Conservation (phyloP, 1,140 invertebrate species). For the Mesaphorura yosii region DNA sequence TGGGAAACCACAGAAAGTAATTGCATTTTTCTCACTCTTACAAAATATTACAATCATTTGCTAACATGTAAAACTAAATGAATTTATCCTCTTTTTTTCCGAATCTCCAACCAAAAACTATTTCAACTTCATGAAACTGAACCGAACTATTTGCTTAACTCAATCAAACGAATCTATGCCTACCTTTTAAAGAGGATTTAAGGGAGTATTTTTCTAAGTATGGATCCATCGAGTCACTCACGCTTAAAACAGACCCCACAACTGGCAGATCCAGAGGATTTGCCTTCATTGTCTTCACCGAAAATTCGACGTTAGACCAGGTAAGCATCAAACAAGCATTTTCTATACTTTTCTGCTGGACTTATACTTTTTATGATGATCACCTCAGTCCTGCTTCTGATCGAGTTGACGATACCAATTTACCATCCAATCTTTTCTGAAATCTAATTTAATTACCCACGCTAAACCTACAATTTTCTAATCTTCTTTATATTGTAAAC, state of each 20-base stretch:
- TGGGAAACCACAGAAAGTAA: conserved; percentile 97
- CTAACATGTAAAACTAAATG: neutral
- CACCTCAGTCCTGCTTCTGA: conserved; percentile 19
- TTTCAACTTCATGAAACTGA: conserved; percentile 13
- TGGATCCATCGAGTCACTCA: conserved; percentile 85
- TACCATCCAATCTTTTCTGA: conserved; percentile 19
- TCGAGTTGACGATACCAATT: conserved; percentile 2
- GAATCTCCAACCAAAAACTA: conserved; percentile 5
- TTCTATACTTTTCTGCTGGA: too few relatives aligned
- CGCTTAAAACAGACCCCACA: conserved; percentile 82
- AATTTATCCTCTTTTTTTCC: neutral
- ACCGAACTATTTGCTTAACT: conserved; percentile 33
- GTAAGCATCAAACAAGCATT: conserved; percentile 47
- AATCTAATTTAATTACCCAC: neutral
- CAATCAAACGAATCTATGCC: too few relatives aligned
- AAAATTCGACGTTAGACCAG: conserved; percentile 77
- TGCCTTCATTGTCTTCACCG: conserved; percentile 87
- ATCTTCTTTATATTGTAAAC: neutral
- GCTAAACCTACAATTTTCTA: neutral
- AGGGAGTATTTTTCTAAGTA: conserved; percentile 78
- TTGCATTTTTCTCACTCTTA: conserved; percentile 40
- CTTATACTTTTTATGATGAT: conserved; percentile 7
- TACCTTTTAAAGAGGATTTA: conserved; percentile 83
- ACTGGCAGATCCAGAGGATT: conserved; percentile 82
- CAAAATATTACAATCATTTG: conserved; percentile 1